Base-by-base conservation (phyloP, 1,140 invertebrate species). In the Zaprionus tsacasi region DNA sequence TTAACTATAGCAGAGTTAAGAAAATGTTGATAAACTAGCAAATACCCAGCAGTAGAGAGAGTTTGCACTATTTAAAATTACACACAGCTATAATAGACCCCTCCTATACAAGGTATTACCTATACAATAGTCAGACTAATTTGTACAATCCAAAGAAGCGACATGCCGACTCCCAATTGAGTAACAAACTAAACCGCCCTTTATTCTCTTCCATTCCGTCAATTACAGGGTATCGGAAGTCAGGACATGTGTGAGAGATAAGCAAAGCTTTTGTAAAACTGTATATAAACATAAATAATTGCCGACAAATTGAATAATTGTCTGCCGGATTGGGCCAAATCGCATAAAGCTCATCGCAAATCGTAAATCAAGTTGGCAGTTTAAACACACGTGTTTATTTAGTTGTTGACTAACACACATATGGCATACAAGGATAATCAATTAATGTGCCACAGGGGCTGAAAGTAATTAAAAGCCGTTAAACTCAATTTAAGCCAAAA, bases 391-490 rank as follows among this genome's bases (percentile, higher is more conserved):
- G 45, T 50, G 45, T 50, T 12, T 12, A 50, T 50, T 50, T 50
- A 50, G 45, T 50, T 50, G 45, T 50, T 25, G 45, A 30, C 52
- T 55, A 55, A 7, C 40, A 45, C 15, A 43, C 40, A 45, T 7
- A 43, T 8, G 40, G 2, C 27, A 45, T 45, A 45, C 6, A 15
- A 45, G 40, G 7, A 15, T 15, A 55, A 30, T 55, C 27, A 12
- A 45, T 45, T 56, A 35, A 56, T 36, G 21, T 45, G 17, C 21
- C 13, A 6, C 13, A 3, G n/a, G 40, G 21, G 27, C 25, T 13
- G 21, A 35, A 66, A 69, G 66, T 79, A 76, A 82, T 81, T 75
- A 71, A 81, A 69, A 74, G 78, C 25, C 57, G 52, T 60, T 70
- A 30, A 35, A 57, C 61, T 63, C 57, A 36, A 76, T 79, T 69